These are phyloP conservation scores for Drosophila triauraria DNA, from an alignment of 1,140 invertebrate genomes.

Conservation along the genomic window DNA sequence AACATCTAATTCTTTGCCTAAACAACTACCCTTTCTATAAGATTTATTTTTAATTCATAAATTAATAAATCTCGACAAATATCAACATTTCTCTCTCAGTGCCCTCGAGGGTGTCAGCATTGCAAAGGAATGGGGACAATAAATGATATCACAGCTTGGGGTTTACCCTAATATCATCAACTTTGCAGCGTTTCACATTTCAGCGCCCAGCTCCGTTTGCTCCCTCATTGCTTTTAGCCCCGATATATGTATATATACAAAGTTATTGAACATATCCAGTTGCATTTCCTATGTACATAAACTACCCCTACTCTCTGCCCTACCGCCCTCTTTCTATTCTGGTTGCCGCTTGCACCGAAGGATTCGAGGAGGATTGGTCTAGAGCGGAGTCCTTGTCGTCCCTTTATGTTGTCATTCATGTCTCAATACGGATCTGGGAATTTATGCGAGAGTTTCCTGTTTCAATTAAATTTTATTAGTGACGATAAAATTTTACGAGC, in stretches of 20 bases:
- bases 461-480: constrained; percentile 83
- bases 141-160: constrained; percentile 49
- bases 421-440: constrained; percentile 56
- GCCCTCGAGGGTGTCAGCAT: neutral
- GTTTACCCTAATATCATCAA: constrained; percentile 44
- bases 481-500: constrained; percentile 78
- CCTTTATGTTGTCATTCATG: constrained; percentile 48
- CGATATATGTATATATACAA: constrained; percentile 12
- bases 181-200: constrained; percentile 51
- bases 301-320: constrained; percentile 17
- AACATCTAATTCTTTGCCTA: too few relatives aligned
- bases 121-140: constrained; percentile 22
- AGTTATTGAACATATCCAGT: constrained; percentile 71
- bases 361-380: constrained; percentile 15
- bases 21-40: neutral
- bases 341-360: constrained; percentile 28
- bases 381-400: constrained; percentile 38
- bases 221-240: constrained; percentile 18
- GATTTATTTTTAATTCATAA: neutral
- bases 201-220: constrained; percentile 14
- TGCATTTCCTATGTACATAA: constrained; percentile 81
- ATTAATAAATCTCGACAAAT: too few relatives aligned
- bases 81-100: neutral
- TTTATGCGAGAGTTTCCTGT: constrained; percentile 83
- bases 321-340: constrained; percentile 31